These are phyloP conservation scores for Mirounga angustirostris DNA, from an alignment of 2,113 vertebrate species.

Conservation along the genomic window DNA sequence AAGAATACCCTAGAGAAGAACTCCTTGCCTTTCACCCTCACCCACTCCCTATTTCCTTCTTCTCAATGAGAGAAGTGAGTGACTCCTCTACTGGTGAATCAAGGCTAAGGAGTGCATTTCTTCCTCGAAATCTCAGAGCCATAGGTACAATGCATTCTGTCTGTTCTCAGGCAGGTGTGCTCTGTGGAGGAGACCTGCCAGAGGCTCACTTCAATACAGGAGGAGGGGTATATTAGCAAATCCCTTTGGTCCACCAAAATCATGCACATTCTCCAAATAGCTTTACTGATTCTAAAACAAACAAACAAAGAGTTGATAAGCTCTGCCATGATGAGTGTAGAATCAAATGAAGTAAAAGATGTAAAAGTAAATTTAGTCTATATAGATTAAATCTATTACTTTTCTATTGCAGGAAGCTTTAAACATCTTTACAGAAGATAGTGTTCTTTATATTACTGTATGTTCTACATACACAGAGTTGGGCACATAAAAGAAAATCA, in stretches of 20 bases:
- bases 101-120: not conserved
- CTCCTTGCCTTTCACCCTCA: not conserved
- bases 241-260: not conserved
- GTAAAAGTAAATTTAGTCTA: not conserved
- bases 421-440: not conserved
- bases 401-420: slow-evolving; percentile 2
- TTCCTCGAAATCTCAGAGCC: not conserved
- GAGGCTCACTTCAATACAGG: not conserved
- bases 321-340: not conserved
- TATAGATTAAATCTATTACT: not conserved
- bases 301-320: not conserved
- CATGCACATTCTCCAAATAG: not conserved
- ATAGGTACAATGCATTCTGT: not conserved
- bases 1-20: not conserved
- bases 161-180: not conserved
- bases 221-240: not conserved
- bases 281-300: not conserved
- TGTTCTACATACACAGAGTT: not conserved
- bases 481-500: slow-evolving; percentile 1
- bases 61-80: not conserved
- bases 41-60: not conserved
- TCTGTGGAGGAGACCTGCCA: not conserved
- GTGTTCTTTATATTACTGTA: not conserved
- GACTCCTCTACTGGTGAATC: not conserved
- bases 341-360: not conserved